A percentile compares a stretch with the other conserved stretches of the same genome.
Evolutionary conservation across 2,113 vertebrate species (phyloP).

Genomic region (Cinclus mexicanus): DNA sequence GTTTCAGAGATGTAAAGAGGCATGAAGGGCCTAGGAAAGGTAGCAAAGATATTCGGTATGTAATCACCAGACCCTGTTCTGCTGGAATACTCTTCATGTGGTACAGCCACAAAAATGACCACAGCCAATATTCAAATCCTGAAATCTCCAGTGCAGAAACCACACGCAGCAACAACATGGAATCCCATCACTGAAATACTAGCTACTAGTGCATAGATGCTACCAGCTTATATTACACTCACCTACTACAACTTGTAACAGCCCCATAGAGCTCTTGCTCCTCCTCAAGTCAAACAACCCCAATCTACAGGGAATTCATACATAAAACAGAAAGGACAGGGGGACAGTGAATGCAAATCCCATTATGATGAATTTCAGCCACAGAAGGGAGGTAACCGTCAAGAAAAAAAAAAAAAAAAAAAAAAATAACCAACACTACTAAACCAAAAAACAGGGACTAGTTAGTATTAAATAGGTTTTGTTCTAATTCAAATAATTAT

Average conservation of each 20-base stretch:
- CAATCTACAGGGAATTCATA: not conserved
- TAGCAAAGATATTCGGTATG: rapidly evolving
- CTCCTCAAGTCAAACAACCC: not conserved
- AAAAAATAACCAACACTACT: not conserved
- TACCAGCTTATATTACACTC: not conserved
- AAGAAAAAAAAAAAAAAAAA: not conserved
- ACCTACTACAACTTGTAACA: not conserved
- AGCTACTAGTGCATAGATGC: not conserved
- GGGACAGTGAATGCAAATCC: not conserved
- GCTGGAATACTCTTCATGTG: not conserved
- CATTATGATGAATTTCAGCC: not conserved
- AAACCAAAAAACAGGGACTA: not conserved
- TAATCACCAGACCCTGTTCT: not conserved
- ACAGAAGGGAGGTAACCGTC: not conserved
- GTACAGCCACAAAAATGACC: not conserved
- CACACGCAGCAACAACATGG: not conserved
- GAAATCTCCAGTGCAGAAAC: not conserved
- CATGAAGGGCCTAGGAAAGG: not conserved
- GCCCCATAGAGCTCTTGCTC: not conserved
- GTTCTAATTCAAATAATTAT: not conserved
- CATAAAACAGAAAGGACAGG: not conserved
- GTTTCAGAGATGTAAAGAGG: not conserved
- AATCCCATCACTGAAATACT: not conserved
- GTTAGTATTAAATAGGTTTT: not conserved
- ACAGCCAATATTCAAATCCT: not conserved